Conservation (phyloP, 2,888 invertebrate species). For the Boloria selene region DNA sequence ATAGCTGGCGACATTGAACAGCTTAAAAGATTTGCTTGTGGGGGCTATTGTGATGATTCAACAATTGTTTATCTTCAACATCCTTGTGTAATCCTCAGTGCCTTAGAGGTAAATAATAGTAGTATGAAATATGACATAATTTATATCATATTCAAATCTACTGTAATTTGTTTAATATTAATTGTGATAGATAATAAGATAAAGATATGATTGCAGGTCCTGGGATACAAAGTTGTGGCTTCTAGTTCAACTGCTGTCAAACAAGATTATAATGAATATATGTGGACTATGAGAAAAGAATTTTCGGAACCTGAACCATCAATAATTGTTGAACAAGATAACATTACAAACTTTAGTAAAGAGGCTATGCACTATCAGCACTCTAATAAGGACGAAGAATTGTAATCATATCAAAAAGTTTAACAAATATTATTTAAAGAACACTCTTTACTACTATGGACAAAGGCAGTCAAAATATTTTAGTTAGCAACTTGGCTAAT, state of each 20-base stretch:
- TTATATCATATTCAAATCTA: background rate
- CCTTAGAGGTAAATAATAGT: slow-evolving; percentile 84
- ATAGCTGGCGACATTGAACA: slow-evolving; percentile 91
- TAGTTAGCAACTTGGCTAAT: slow-evolving; percentile 55
- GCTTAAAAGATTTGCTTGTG: slow-evolving; percentile 90
- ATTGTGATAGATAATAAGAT: no score
- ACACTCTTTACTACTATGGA: slow-evolving; percentile 56
- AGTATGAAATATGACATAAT: slow-evolving; percentile 2
- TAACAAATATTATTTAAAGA: slow-evolving; percentile 39
- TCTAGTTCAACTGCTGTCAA: slow-evolving; percentile 93
- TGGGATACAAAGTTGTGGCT: slow-evolving; percentile 94
- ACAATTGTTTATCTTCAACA: slow-evolving; percentile 93
- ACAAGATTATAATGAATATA: slow-evolving; percentile 94
- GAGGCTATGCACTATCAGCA: slow-evolving; percentile 80
- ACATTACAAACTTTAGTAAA: slow-evolving; percentile 83
- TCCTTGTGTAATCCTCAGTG: slow-evolving; percentile 93
- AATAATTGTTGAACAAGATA: slow-evolving; percentile 83
- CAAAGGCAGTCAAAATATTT: slow-evolving; percentile 63
- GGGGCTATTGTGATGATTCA: slow-evolving; percentile 91
- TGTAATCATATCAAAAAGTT: slow-evolving; percentile 52
- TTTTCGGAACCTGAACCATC: slow-evolving; percentile 91
- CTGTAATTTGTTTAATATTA: no score
- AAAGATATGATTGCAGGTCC: slow-evolving; percentile 78
- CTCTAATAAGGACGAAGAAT: slow-evolving; percentile 73
- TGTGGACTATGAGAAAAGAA: slow-evolving; percentile 97